These are phyloP conservation scores for Macrobrachium rosenbergii DNA, from an alignment of 1,140 invertebrate species.

Conservation along the genomic window DNA sequence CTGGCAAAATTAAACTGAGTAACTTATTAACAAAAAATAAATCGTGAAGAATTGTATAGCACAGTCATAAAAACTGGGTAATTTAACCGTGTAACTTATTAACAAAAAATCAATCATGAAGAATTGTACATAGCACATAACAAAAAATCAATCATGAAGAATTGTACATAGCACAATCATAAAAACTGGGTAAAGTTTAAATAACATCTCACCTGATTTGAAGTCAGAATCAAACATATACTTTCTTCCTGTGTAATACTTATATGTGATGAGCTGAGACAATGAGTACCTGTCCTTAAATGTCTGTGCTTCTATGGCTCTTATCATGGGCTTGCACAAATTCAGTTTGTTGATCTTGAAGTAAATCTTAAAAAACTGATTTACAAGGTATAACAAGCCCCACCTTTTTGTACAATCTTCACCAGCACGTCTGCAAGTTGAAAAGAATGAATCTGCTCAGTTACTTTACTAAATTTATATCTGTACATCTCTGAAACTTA, in stretches of 20 bases:
- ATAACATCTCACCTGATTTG: slow-evolving; percentile 76
- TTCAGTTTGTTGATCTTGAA: slow-evolving; percentile 97
- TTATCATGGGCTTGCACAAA: slow-evolving; percentile 95
- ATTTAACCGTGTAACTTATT: no score
- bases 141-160: slow-evolving; percentile 4
- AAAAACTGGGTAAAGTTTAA: neutral
- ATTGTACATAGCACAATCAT: neutral
- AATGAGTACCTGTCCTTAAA: slow-evolving; percentile 65
- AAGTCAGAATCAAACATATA: slow-evolving; percentile 99
- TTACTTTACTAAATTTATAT: neutral
- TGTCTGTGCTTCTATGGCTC: slow-evolving; percentile 85
- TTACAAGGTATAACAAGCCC: slow-evolving; percentile 96
- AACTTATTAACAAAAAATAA: slow-evolving; percentile 9
- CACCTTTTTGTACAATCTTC: slow-evolving; percentile 73
- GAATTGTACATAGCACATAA: neutral
- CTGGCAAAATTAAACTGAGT: neutral
- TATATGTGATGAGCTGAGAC: slow-evolving; percentile 90
- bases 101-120: neutral
- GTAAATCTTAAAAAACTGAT: slow-evolving; percentile 98
- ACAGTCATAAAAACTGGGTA: neutral
- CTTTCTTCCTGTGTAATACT: slow-evolving; percentile 96
- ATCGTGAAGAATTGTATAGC: neutral
- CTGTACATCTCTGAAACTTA: no score
- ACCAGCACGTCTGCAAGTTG: slow-evolving; percentile 69
- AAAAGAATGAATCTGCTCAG: slow-evolving; percentile 59